Evolutionary conservation across 2,888 invertebrate species (phyloP), one percentile per base, ranked within the genome.

Genomic region (Norana najaformis): DNA sequence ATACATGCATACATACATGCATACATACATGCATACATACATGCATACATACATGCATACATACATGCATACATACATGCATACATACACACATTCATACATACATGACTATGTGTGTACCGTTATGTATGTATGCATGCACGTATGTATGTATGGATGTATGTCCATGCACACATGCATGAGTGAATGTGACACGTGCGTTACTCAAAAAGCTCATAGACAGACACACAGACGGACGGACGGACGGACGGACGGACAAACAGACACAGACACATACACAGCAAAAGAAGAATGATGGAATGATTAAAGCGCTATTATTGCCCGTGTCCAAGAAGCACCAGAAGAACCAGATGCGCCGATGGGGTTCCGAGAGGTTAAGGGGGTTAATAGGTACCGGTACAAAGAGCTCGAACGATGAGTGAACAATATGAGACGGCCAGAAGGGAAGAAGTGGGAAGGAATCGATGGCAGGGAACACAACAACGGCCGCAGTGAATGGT

Each of bases 231-330:
- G 47, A 47, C 2, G n/a, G 30, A n/a, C n/a, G n/a, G 69, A 69
- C n/a, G 11, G 30, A 69, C 69, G n/a, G 30, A 69, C 30, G n/a
- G 69, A 69, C 69, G 11, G 8, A n/a, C 69, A 69, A 8, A 30
- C 8, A 23, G 47, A 23, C 20, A 47, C 47, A 23, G 47, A n/a
- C 69, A n/a, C 5, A n/a, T n/a, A n/a, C 1, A n/a, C n/a, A n/a
- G n/a, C 69, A 69, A 69, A 3, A 69, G n/a, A 30, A 30, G 69
- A n/a, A 69, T 69, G 30, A 69, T 8, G 69, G 69, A 69, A 1
- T 69, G 69, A n/a, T n/a, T 30, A 69, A n/a, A 69, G n/a, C n/a
- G n/a, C 69, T n/a, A 69, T 69, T 69, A 69, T 69, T n/a, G 69
- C n/a, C 69, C n/a, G 5, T 16, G 53, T 53, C 53, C 23, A 53